A percentile compares a stretch with the other conserved stretches of the same genome.
These are phyloP conservation scores for Ceratosolen fusciceps DNA, from an alignment of 1,140 invertebrate genomes.

Conservation along the genomic window DNA sequence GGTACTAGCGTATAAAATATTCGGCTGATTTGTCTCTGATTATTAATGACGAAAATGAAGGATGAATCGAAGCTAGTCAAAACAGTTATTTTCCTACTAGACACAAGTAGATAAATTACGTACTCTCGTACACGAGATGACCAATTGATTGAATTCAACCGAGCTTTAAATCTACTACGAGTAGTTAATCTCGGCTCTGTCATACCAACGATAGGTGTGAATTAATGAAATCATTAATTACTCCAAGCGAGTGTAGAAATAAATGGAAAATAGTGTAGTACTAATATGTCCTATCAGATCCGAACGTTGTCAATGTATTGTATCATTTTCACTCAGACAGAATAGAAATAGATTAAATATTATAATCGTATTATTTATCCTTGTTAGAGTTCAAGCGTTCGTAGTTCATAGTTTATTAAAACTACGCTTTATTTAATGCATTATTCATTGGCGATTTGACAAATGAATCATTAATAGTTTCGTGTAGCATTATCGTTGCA, in stretches of 20 bases:
- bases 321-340: too few species aligned
- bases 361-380: too few species aligned
- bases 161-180: constrained; percentile 45
- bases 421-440: too few species aligned
- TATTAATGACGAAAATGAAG: constrained; percentile 29
- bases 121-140: neutral
- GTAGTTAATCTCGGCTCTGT: constrained; percentile 45
- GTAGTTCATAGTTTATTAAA: too few species aligned
- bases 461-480: too few species aligned
- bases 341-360: too few species aligned
- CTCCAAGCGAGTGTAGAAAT: neutral
- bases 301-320: too few species aligned
- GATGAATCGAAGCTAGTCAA: neutral
- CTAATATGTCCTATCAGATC: neutral
- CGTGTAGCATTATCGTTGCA: too few species aligned
- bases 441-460: too few species aligned
- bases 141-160: constrained; percentile 47
- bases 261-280: neutral
- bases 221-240: constrained; percentile 50
- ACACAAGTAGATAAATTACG: constrained; percentile 14
- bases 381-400: too few species aligned
- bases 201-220: constrained; percentile 45
- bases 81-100: neutral
- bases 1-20: too few species aligned
- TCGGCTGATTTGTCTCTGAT: too few species aligned